Base-by-base conservation (phyloP, 2,888 invertebrate genomes). In the Parelbella ahira region DNA sequence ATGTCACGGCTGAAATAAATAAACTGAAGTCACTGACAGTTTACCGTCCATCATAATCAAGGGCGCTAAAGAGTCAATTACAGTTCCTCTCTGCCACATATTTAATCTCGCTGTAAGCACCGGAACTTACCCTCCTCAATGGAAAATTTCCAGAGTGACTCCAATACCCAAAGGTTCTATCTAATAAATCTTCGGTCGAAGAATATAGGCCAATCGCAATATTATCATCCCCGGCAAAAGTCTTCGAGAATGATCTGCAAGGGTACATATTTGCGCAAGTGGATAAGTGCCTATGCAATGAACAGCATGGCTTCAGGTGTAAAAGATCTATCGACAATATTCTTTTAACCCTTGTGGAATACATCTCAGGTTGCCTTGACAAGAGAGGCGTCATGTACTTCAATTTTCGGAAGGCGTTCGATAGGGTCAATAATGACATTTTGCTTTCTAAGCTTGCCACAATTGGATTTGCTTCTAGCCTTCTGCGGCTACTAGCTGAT, bases 321-420 rank as follows among this genome's bases (percentile, higher is more conserved):
- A 32, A 4, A 32, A 18, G 32, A 4, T 32, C 25, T 11, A 11
- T 25, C 6, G 11, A 25, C 11, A 25, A 6, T 6, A 25, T 11
- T 12, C 25, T 25, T 8, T 8, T 49, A n/a, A 37, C 30, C 9
- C 20, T 49, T n/a, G 44, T 50, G 0, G 45, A 50, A 6, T 42
- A 13, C 9, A 30, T 48, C 4, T 38, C 47, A 3, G 4, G 8
- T 1, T 6, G 33, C 2, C 19, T 50, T 30, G 47, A 50, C 10
- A 4, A 4, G 3, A 33, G 47, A 4, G 48, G 48, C 32, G 47
- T 44, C 2, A n/a, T 44, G 1, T 48, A 47, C 25, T 51, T 48
- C 11, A 45, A 48, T 27, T 46, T 42, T 9, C 11, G 25, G 11
- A 45, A 45, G 11, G 44, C 44, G 4, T 45, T 44, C 10, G 3